Evolutionary conservation across 2,888 invertebrate species (phyloP).

Genomic region (Argyresthia albistria): DNA sequence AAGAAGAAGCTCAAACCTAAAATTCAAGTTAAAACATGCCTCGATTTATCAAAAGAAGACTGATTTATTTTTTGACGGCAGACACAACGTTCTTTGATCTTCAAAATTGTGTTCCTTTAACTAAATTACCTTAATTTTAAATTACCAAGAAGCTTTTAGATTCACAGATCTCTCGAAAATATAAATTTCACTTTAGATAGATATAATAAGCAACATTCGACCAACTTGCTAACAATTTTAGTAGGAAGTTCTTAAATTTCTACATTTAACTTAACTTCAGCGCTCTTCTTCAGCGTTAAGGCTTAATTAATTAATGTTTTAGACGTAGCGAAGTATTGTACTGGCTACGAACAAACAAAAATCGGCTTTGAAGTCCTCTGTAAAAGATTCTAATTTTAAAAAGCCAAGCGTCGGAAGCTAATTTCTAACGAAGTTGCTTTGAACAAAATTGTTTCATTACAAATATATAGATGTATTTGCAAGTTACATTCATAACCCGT

Average conservation of each 20-base stretch:
- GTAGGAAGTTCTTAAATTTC: slow-evolving; percentile 19
- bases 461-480: no score
- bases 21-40: not conserved
- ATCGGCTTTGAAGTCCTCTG: no score
- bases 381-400: no score
- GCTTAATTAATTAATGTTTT: slow-evolving; percentile 27
- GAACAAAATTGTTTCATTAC: no score
- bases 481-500: no score
- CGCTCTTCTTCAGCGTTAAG: slow-evolving; percentile 22
- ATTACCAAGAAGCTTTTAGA: slow-evolving; percentile 4
- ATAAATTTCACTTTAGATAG: slow-evolving; percentile 16
- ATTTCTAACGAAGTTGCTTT: no score
- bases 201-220: slow-evolving; percentile 14
- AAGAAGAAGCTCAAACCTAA: not conserved
- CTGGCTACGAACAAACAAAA: no score
- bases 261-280: slow-evolving; percentile 21
- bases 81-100: slow-evolving; percentile 15
- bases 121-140: slow-evolving; percentile 6
- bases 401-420: no score
- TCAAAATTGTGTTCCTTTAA: slow-evolving; percentile 9
- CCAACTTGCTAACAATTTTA: slow-evolving; percentile 21
- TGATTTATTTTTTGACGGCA: slow-evolving; percentile 24
- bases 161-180: slow-evolving; percentile 9
- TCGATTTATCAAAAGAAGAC: not conserved
- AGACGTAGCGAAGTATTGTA: no score